Evolutionary conservation across 2,797 vertebrate genomes (phyloP).

Genomic region (Pangasius krempfi): DNA sequence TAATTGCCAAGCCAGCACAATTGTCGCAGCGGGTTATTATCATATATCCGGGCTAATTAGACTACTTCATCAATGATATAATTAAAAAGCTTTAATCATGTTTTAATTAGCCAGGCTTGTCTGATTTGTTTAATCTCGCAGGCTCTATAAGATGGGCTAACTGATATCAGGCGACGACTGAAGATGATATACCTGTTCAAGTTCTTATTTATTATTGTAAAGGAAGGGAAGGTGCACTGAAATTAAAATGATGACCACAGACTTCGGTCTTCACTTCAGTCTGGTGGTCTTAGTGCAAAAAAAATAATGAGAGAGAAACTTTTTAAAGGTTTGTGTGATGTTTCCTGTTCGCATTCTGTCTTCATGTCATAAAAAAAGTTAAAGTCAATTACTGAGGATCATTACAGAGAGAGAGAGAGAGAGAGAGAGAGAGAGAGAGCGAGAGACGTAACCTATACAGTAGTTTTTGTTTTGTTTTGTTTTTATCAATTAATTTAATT

Average conservation of each 20-base stretch:
- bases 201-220: not conserved
- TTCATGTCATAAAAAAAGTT: not conserved
- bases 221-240: not conserved
- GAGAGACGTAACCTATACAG: too few relatives aligned
- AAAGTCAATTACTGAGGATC: not conserved
- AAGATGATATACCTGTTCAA: not conserved
- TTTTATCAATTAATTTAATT: too few relatives aligned
- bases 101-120: conserved; percentile 91
- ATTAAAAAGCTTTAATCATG: conserved; percentile 91
- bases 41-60: conserved; percentile 89
- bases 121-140: conserved; percentile 85
- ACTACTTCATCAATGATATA: conserved; percentile 83
- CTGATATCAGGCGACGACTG: conserved; percentile 65
- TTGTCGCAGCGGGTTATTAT: conserved; percentile 84
- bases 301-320: not conserved
- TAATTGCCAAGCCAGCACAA: conserved; percentile 75
- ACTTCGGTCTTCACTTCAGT: not conserved
- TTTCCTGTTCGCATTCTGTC: not conserved
- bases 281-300: not conserved
- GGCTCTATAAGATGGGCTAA: conserved; percentile 78
- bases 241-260: not conserved
- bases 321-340: not conserved
- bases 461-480: too few relatives aligned
- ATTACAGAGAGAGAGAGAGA: not conserved
- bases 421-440: not conserved